Conservation (phyloP, 2,113 vertebrate genomes). For the Lamprotornis superbus region DNA sequence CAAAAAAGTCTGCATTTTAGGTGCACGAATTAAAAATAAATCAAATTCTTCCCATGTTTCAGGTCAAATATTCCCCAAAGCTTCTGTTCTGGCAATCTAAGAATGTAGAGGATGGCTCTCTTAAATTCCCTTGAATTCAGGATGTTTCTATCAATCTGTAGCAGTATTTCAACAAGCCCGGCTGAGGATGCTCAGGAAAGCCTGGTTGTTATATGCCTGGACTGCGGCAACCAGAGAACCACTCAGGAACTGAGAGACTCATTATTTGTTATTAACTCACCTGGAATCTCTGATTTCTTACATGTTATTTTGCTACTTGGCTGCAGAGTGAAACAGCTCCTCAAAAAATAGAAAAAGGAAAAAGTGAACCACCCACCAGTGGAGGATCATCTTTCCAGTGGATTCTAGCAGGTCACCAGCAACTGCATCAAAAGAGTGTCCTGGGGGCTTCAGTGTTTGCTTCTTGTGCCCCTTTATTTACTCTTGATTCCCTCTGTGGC, state of each 20-base stretch:
- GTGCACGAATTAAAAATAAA: not conserved
- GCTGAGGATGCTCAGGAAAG: not conserved
- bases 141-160: not conserved
- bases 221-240: not conserved
- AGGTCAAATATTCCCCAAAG: slow-evolving; percentile 1
- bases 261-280: slow-evolving; percentile 38
- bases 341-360: not conserved
- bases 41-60: not conserved
- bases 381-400: not conserved
- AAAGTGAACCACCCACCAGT: not conserved
- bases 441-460: not conserved
- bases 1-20: not conserved
- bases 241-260: not conserved
- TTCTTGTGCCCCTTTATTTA: not conserved
- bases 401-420: not conserved
- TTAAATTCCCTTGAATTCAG: not conserved
- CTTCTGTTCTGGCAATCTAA: not conserved
- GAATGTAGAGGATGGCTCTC: not conserved
- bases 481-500: not conserved
- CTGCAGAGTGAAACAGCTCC: not conserved
- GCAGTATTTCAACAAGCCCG: not conserved
- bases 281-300: slow-evolving; percentile 11
- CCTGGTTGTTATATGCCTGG: not conserved
- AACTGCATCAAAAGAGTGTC: not conserved
- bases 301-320: not conserved